These are phyloP conservation scores for Lochmaea capreae DNA, from an alignment of 2,888 invertebrate genomes.

Conservation along the genomic window DNA sequence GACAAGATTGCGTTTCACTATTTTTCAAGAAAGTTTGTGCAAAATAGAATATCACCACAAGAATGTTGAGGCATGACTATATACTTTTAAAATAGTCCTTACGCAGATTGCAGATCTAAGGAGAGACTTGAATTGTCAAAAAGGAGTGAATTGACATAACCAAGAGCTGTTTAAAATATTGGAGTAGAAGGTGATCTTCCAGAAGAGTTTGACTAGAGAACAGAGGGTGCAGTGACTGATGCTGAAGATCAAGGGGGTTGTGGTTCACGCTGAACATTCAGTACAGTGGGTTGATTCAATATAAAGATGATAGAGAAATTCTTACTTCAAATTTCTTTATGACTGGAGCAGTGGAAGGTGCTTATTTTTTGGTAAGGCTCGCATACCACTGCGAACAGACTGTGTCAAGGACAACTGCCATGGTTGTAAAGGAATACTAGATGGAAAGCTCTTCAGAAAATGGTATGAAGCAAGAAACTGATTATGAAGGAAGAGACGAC, in stretches of 20 bases:
- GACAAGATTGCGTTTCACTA: neutral
- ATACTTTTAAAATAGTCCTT: conserved; percentile 23
- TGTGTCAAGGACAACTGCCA: no score
- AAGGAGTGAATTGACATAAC: neutral
- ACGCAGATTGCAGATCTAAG: conserved; percentile 31
- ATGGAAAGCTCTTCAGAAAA: no score
- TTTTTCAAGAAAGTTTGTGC: conserved; percentile 27
- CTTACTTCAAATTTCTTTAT: no score
- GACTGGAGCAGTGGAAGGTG: no score
- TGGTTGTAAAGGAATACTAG: no score
- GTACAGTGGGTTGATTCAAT: no score
- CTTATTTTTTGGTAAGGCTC: no score
- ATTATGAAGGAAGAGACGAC: no score
- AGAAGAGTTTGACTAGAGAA: conserved; percentile 80
- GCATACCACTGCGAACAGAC: no score
- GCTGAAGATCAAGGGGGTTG: conserved; percentile 91
- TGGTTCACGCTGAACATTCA: no score
- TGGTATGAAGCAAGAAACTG: no score
- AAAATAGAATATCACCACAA: conserved; percentile 32
- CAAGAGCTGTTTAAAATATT: neutral
- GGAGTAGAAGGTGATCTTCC: neutral
- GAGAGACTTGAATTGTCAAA: neutral
- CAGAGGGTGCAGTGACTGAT: conserved; percentile 84
- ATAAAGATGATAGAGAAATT: no score
- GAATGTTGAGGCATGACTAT: neutral